phyloP scores from a whole-genome alignment of 2,113 vertebrate species.

The Malurus elegans region DNA sequence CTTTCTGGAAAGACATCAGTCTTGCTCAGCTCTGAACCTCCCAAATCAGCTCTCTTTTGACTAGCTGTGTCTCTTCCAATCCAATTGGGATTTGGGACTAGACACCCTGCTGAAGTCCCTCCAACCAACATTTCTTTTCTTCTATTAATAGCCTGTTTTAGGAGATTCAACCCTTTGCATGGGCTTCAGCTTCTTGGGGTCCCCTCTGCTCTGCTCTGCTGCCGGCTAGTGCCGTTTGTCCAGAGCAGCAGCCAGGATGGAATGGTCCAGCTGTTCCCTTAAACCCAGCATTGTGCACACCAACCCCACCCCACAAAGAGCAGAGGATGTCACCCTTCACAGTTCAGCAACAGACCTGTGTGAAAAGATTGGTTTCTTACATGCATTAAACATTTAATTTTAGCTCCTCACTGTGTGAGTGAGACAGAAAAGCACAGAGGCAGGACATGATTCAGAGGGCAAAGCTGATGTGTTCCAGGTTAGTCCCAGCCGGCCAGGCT shows the following conservation, averaged over 20 bases:
- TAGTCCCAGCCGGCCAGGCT: neutral
- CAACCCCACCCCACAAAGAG: neutral
- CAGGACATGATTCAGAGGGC: neutral
- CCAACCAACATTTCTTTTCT: neutral
- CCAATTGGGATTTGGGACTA: neutral
- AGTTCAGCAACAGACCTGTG: neutral
- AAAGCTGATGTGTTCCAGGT: neutral
- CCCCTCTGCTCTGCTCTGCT: neutral
- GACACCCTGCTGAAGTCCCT: slow-evolving; percentile 10
- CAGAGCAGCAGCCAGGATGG: neutral
- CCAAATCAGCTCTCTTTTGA: slow-evolving; percentile 13
- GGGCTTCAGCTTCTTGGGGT: neutral
- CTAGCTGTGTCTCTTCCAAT: slow-evolving; percentile 18
- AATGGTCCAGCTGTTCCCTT: neutral
- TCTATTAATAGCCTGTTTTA: slow-evolving; percentile 1
- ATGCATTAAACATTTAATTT: neutral
- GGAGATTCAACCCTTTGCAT: neutral
- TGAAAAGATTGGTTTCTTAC: neutral
- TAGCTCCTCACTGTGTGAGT: neutral
- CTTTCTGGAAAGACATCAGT: slow-evolving; percentile 35
- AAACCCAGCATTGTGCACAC: neutral
- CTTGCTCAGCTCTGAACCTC: neutral
- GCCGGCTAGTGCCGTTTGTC: neutral
- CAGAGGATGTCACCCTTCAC: neutral
- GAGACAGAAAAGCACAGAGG: neutral